A percentile compares a stretch with the other conserved stretches of the same genome.
Evolutionary conservation across 2,113 vertebrate genomes (phyloP).

Genomic region (Rhabdomys dilectus): DNA sequence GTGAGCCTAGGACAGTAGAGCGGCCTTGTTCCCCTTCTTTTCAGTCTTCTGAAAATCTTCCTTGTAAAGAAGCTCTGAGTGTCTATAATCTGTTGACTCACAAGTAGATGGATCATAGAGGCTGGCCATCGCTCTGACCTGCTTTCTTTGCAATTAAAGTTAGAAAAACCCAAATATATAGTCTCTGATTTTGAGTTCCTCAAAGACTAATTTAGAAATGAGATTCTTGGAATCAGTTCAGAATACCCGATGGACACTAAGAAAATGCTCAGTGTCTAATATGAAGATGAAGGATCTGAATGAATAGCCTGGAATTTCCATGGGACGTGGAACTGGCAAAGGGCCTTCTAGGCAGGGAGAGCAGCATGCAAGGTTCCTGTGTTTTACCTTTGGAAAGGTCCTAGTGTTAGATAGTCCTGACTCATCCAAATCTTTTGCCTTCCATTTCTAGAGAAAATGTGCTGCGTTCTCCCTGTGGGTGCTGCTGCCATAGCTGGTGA

Average conservation of each 20-base stretch:
- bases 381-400: conserved; percentile 23
- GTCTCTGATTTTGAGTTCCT: background rate
- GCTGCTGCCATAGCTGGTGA: conserved; percentile 70
- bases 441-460: conserved; percentile 90
- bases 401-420: background rate
- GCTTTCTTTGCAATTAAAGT: background rate
- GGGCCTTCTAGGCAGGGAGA: background rate
- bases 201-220: conserved; percentile 35
- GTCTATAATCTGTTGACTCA: background rate
- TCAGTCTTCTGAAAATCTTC: conserved; percentile 31
- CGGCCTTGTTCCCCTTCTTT: background rate
- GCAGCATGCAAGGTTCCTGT: background rate
- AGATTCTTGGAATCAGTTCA: background rate
- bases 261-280: background rate
- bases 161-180: background rate
- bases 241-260: background rate
- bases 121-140: background rate
- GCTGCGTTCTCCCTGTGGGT: conserved; percentile 83
- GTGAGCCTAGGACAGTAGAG: background rate
- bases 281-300: background rate
- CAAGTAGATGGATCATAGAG: background rate
- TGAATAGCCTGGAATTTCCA: background rate
- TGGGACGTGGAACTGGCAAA: background rate
- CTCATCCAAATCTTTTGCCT: conserved; percentile 22
- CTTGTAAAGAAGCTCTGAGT: background rate